Evolutionary conservation across 2,797 vertebrate species (phyloP), one percentile per base, ranked within the genome.

Genomic region (Austrolebias charrua): DNA sequence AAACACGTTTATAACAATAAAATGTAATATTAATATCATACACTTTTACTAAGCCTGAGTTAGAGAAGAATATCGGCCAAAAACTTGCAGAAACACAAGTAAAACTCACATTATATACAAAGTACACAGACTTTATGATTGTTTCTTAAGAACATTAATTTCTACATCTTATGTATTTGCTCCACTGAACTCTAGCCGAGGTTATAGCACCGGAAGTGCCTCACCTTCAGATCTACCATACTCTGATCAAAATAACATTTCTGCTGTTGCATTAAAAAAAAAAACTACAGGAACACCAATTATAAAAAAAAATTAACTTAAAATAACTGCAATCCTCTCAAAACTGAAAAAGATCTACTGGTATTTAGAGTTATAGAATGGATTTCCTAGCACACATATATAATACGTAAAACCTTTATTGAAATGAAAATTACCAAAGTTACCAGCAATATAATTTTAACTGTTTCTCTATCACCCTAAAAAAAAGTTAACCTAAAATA

Each of bases 301-400:
- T 63, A 59, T 69, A 71, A 78, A 71, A 78, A 66, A 56, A 79
- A 73, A 66, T 20, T 48, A 82, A 74, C 57, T 11, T 75, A 63
- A 74, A 63, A 74, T 62, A 85, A 86, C 84, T 82, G 83, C 80
- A 86, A 82, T 85, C 61, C 70, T 82, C 84, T 55, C 56, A 50
- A 65, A 78, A 78, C 73, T 69, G 53, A 58, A 54, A 79, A 65
- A 74, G 77, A 85, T 2, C 24, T 24, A 24, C 24, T 3, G 3
- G 24, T 24, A 24, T 24, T 24, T 24, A 24, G 24, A 12, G 1
- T 78, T 80, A 59, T 73, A 79, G 86, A 88, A 83, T 79, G 81
- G 79, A 74, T 24, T 63, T 81, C 55, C 73, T 84, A 50, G 73
- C 53, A 61, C 49, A 80, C 52, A 50, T 75, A 64, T 79, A 80